Evolutionary conservation across 2,888 invertebrate species (phyloP).

Genomic region (Pedicia rivosa): DNA sequence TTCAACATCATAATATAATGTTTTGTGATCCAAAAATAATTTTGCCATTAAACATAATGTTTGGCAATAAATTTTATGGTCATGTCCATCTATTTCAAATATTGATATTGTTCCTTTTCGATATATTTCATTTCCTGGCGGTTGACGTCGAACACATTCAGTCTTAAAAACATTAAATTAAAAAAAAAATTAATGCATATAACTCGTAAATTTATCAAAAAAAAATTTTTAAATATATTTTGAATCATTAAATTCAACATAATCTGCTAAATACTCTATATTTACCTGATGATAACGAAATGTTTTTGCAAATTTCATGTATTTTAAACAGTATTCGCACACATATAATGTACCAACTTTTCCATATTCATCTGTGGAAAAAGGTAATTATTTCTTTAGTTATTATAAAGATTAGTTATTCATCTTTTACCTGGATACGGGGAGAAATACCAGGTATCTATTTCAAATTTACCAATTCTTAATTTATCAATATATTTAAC

Average conservation of each 20-base stretch:
- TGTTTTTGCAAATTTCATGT: conserved; percentile 85
- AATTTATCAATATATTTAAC: conserved; percentile 36
- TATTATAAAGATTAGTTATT: no score
- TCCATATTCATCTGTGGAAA: conserved; percentile 94
- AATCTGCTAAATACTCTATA: no score
- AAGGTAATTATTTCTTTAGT: no score
- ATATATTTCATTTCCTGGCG: conserved; percentile 94
- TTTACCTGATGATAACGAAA: conserved; percentile 69
- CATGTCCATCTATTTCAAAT: conserved; percentile 93
- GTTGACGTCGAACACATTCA: conserved; percentile 79
- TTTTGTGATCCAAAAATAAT: conserved; percentile 94
- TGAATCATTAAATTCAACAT: no score
- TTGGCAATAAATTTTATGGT: conserved; percentile 93
- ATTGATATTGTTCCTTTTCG: conserved; percentile 90
- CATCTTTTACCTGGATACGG: no score
- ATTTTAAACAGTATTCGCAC: conserved; percentile 94
- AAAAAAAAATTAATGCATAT: no score
- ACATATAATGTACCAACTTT: conserved; percentile 85
- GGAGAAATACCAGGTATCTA: conserved; percentile 98
- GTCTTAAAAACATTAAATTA: no score
- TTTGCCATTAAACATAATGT: conserved; percentile 91
- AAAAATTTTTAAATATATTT: no score
- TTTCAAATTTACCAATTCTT: conserved; percentile 89
- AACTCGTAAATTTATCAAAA: no score
- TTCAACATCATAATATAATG: conserved; percentile 93